phyloP scores from a whole-genome alignment of 2,113 vertebrate species.

The Lagopus leucura region DNA sequence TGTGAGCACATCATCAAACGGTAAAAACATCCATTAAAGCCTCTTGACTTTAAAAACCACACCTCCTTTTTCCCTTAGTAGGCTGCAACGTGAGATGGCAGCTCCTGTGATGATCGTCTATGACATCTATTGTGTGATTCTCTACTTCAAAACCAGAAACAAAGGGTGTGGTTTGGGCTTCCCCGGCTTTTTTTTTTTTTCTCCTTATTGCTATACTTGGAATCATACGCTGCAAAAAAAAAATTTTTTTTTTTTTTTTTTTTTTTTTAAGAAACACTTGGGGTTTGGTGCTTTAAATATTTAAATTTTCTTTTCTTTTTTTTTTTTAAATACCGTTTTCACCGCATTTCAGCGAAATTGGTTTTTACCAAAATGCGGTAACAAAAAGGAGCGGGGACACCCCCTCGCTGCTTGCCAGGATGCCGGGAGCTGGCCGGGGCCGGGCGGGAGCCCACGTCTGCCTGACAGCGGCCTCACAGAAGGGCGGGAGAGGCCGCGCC shows the following conservation, averaged over 20 bases:
- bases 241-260: no score
- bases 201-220: neutral
- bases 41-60: neutral
- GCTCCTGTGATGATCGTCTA: neutral
- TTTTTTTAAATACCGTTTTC: neutral
- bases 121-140: neutral
- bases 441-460: fast-evolving
- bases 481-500: neutral
- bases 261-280: no score
- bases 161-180: neutral
- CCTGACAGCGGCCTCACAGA: fast-evolving
- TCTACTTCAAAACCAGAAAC: neutral
- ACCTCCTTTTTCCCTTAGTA: neutral
- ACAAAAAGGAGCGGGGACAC: neutral
- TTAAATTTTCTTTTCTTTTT: no score
- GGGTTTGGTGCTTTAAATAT: neutral
- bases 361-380: neutral
- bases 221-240: fast-evolving
- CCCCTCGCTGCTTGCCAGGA: neutral
- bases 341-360: neutral
- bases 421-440: neutral
- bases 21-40: neutral
- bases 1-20: neutral
- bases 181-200: neutral
- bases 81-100: neutral